A percentile compares a stretch with the other conserved stretches of the same genome.
phyloP scores from a whole-genome alignment of 1,140 invertebrate genomes.

The Diuraphis noxia region DNA sequence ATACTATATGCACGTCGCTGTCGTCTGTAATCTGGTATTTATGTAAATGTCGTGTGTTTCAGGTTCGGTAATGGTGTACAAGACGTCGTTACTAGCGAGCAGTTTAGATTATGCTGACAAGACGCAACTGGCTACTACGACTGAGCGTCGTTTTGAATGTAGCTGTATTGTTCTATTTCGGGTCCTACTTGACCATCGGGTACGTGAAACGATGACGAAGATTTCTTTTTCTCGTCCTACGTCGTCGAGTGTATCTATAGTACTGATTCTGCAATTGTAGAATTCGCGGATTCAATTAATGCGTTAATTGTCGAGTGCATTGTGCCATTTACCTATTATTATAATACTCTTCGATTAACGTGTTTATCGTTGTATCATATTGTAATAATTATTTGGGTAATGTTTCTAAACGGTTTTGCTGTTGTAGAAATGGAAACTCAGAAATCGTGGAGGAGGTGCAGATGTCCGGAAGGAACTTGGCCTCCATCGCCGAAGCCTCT shows the following conservation, averaged over 20 bases:
- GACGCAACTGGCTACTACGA: conserved; percentile 73
- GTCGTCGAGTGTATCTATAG: background rate
- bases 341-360: background rate
- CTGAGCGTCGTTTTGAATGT: conserved; percentile 75
- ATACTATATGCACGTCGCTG: background rate
- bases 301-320: background rate
- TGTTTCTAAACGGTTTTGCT: background rate
- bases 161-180: conserved; percentile 72
- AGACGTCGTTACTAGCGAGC: conserved; percentile 46
- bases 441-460: conserved; percentile 53
- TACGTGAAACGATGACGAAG: conserved; percentile 22
- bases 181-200: conserved; percentile 62
- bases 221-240: background rate
- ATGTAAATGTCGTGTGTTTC: background rate
- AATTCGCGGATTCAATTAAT: background rate
- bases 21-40: background rate
- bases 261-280: background rate
- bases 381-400: too few relatives aligned
- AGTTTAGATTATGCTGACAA: conserved; percentile 53
- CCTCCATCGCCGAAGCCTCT: conserved; percentile 39
- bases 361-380: background rate
- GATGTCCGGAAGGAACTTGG: conserved; percentile 51
- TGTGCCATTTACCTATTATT: too few relatives aligned
- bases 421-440: conserved; percentile 28
- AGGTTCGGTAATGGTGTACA: conserved; percentile 54